phyloP scores from a whole-genome alignment of 2,113 vertebrate genomes.

The Anas platyrhynchos region DNA sequence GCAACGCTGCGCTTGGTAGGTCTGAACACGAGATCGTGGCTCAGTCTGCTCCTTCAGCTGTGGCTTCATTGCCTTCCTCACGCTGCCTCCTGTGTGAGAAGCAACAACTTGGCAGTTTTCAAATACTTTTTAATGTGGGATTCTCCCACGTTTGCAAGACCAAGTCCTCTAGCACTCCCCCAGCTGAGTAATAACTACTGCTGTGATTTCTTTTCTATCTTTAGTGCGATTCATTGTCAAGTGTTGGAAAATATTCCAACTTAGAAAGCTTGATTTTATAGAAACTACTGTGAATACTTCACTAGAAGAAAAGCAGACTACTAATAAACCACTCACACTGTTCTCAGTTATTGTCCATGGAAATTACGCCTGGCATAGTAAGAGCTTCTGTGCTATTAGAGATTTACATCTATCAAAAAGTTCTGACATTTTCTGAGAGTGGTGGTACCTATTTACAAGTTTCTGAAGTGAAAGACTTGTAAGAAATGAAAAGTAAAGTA shows the following conservation, averaged over 20 bases:
- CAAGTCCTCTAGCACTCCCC: neutral
- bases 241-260: neutral
- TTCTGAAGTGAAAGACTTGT: neutral
- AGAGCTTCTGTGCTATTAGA: neutral
- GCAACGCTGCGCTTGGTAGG: neutral
- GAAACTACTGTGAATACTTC: neutral
- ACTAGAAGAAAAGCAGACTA: neutral
- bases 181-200: neutral
- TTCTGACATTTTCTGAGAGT: neutral
- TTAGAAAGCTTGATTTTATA: neutral
- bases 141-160: neutral
- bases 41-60: neutral
- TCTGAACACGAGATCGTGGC: neutral
- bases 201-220: neutral
- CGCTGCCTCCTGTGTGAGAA: neutral
- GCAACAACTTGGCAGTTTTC: neutral
- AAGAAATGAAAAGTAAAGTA: slow-evolving; percentile 19
- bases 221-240: neutral
- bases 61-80: neutral
- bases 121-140: neutral
- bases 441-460: neutral
- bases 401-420: neutral
- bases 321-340: neutral
- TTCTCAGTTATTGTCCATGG: neutral
- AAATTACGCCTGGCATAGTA: neutral